Conservation (phyloP, 2,888 invertebrate genomes). For the Scaeva pyrastri region DNA sequence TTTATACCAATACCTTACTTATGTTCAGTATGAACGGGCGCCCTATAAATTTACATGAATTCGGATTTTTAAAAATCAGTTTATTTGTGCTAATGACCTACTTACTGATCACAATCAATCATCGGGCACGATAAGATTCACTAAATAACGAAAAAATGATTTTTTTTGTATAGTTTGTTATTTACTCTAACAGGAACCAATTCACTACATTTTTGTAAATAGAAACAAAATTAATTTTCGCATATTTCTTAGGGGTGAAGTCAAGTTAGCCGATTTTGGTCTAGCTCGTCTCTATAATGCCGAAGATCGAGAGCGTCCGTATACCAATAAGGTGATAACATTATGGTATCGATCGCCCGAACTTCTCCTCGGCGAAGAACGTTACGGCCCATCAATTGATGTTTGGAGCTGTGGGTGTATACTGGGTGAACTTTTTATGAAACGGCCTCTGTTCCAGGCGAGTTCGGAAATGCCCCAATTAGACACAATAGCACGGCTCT, state of each 20-base stretch:
- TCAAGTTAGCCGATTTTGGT: conserved; percentile 99
- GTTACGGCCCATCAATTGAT: conserved; percentile 98
- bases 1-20: too few species aligned
- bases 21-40: too few species aligned
- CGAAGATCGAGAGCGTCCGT: conserved; percentile 96
- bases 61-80: too few species aligned
- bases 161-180: too few species aligned
- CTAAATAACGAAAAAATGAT: too few species aligned
- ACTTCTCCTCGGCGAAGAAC: conserved; percentile 97
- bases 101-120: too few species aligned
- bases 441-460: conserved; percentile 98
- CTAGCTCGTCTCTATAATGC: conserved; percentile 97
- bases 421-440: conserved; percentile 97
- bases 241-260: conserved; percentile 92
- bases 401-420: conserved; percentile 99
- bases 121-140: too few species aligned
- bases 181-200: too few species aligned
- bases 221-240: not conserved
- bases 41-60: too few species aligned
- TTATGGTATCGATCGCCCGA: conserved; percentile 99
- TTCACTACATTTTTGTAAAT: too few species aligned
- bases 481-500: conserved; percentile 96
- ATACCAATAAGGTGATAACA: conserved; percentile 99
- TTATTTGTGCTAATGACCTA: too few species aligned
- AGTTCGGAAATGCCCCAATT: conserved; percentile 96